A percentile compares a stretch with the other conserved stretches of the same genome.
Evolutionary conservation across 2,113 vertebrate genomes (phyloP).

Genomic region (Argyrosomus japonicus): DNA sequence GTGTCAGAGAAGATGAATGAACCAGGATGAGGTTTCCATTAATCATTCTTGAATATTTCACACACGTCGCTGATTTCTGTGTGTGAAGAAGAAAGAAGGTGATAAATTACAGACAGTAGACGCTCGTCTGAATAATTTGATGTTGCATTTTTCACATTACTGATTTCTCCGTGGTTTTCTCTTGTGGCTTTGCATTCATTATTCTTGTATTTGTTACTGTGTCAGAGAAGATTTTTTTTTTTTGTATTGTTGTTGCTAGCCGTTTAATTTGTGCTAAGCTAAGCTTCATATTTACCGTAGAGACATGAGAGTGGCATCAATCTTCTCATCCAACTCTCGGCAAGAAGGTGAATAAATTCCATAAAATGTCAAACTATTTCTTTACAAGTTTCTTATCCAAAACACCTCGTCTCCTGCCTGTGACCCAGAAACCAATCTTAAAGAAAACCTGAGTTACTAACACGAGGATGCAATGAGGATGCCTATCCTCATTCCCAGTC

Average conservation of each 20-base stretch:
- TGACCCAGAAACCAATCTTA: no score
- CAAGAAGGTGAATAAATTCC: background rate
- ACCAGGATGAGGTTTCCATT: background rate
- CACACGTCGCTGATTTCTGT: background rate
- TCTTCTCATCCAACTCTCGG: no score
- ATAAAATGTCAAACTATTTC: background rate
- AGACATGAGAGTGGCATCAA: no score
- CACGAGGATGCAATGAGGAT: no score
- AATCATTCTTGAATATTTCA: background rate
- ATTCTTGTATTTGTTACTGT: background rate
- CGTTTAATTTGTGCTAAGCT: no score
- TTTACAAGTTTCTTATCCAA: no score
- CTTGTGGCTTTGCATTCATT: background rate
- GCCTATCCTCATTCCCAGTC: no score
- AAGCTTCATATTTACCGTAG: no score
- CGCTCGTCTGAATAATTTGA: background rate
- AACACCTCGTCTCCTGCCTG: no score
- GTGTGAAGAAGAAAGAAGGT: background rate
- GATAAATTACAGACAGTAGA: constrained; percentile 3
- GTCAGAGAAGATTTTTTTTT: no score
- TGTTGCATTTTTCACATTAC: background rate
- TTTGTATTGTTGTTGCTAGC: no score
- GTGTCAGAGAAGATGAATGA: constrained; percentile 1
- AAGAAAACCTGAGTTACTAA: no score
- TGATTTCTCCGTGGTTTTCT: background rate